These are phyloP conservation scores for Thecocarcelia acutangulata DNA, from an alignment of 2,888 invertebrate genomes.

Conservation along the genomic window DNA sequence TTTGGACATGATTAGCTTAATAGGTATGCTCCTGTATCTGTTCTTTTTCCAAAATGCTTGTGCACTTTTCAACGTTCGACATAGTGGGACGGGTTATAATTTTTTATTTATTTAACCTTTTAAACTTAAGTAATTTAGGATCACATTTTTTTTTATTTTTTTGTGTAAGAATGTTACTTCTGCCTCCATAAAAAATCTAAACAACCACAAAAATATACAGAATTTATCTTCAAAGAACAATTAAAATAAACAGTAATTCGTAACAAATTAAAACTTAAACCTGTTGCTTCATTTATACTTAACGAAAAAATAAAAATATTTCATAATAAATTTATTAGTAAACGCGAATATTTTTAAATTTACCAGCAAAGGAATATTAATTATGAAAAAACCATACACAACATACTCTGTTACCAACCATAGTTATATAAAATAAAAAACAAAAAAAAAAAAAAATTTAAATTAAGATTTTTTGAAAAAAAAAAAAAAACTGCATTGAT, in stretches of 20 bases:
- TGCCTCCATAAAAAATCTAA: conserved; percentile 13
- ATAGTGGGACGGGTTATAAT: too few species aligned
- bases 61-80: too few species aligned
- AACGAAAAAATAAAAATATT: conserved; percentile 43
- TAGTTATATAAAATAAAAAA: conserved; percentile 34
- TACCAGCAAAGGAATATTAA: conserved; percentile 37
- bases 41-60: too few species aligned
- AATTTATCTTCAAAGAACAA: conserved; percentile 54
- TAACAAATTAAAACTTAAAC: conserved; percentile 33
- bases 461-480: conserved; percentile 15
- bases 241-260: conserved; percentile 38
- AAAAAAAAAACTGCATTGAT: conserved; percentile 49
- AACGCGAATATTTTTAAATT: conserved; percentile 50
- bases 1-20: too few species aligned
- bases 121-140: background rate
- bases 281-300: conserved; percentile 64
- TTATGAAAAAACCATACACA: conserved; percentile 27
- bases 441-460: conserved; percentile 6
- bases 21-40: too few species aligned
- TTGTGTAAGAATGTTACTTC: conserved; percentile 28
- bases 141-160: background rate
- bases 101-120: conserved; percentile 3
- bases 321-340: conserved; percentile 13
- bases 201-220: conserved; percentile 34
- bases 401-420: conserved; percentile 62